Percentiles rank a stretch among this genome's conserved stretches.
phyloP scores from a whole-genome alignment of 2,113 vertebrate genomes.

The Caloenas nicobarica region DNA sequence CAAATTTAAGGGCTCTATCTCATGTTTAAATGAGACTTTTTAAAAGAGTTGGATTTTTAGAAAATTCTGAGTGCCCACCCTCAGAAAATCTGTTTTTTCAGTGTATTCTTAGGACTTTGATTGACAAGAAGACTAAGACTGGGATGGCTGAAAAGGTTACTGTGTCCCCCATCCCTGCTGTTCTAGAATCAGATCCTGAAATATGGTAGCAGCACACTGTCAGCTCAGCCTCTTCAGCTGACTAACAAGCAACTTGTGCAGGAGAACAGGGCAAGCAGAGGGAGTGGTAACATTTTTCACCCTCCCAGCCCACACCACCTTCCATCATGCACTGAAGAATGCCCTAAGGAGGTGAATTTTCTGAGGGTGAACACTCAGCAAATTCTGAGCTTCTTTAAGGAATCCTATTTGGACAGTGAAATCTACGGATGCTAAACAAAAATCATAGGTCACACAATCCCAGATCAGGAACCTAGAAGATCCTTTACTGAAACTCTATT shows the following conservation, averaged over 20 bases:
- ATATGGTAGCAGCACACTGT: background rate
- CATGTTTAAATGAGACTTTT: background rate
- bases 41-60: background rate
- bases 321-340: background rate
- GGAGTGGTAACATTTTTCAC: background rate
- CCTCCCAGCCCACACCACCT: background rate
- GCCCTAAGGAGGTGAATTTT: background rate
- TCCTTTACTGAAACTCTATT: background rate
- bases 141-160: conserved; percentile 1
- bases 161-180: background rate
- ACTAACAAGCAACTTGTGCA: background rate
- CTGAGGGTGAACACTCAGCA: background rate
- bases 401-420: background rate
- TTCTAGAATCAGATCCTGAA: conserved; percentile 14
- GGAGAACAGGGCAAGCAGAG: background rate
- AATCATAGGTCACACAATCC: background rate
- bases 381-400: background rate
- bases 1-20: background rate
- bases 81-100: conserved; percentile 54
- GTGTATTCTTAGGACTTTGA: conserved; percentile 49
- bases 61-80: background rate
- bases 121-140: conserved; percentile 47
- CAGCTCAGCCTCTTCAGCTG: background rate
- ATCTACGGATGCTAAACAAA: background rate
- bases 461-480: background rate